A percentile compares a stretch with the other conserved stretches of the same genome.
Evolutionary conservation across 1,140 invertebrate genomes (phyloP).

Genomic region (Drosophila nannoptera): DNA sequence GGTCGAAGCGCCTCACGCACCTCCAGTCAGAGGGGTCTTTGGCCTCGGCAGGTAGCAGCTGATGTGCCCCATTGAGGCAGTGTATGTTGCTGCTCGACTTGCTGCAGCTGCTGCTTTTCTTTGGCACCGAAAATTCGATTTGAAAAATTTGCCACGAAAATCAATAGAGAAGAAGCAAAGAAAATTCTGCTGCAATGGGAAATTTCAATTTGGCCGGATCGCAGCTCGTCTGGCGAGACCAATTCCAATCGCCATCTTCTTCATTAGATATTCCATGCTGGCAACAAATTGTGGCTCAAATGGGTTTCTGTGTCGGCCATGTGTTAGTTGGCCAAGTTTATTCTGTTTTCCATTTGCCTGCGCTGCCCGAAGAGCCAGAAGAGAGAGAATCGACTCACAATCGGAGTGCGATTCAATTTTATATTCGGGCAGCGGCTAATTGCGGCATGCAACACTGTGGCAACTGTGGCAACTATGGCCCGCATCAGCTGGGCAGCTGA

Average conservation of each 20-base stretch:
- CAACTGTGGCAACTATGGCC: too few relatives aligned
- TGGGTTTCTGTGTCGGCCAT: constrained; percentile 51
- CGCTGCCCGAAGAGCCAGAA: too few relatives aligned
- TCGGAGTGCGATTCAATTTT: constrained; percentile 21
- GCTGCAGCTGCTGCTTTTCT: neutral
- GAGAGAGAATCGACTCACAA: constrained; percentile 15
- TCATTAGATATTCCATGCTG: constrained; percentile 64
- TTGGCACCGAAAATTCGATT: constrained; percentile 12
- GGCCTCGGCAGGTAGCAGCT: too few relatives aligned
- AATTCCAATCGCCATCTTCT: neutral
- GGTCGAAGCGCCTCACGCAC: too few relatives aligned
- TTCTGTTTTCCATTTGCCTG: constrained; percentile 53
- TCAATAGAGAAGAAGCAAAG: constrained; percentile 55
- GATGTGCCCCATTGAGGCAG: too few relatives aligned
- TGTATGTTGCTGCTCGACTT: too few relatives aligned
- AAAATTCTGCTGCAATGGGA: constrained; percentile 17
- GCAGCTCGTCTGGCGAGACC: neutral
- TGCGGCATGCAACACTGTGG: constrained; percentile 41
- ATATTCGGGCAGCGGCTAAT: constrained; percentile 43
- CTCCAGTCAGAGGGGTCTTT: too few relatives aligned
- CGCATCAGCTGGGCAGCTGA: constrained; percentile 28
- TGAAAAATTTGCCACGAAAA: constrained; percentile 57
- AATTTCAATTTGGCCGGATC: constrained; percentile 7
- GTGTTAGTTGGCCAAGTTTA: constrained; percentile 57
- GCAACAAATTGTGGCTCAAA: constrained; percentile 44